Evolutionary conservation across 2,113 vertebrate genomes (phyloP).

Genomic region (Salvelinus alpinus): DNA sequence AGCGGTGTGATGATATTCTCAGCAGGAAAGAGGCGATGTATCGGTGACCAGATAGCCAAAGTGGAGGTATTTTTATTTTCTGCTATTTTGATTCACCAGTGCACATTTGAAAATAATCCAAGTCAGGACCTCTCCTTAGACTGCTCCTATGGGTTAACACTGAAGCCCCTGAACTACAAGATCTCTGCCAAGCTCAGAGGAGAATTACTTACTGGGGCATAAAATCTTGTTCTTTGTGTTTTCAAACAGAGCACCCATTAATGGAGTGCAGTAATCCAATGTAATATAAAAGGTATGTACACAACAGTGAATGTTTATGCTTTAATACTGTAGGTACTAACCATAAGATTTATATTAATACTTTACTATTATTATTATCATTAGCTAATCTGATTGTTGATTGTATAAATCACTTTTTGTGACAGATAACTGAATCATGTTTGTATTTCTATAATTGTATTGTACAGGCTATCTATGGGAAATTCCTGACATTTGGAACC

Average conservation of each 20-base stretch:
- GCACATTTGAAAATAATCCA: slow-evolving; percentile 73
- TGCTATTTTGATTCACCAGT: slow-evolving; percentile 80
- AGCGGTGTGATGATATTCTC: slow-evolving; percentile 83
- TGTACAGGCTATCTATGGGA: background rate
- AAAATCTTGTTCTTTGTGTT: slow-evolving; percentile 5
- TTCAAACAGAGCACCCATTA: slow-evolving; percentile 1
- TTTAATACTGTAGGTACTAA: background rate
- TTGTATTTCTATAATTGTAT: background rate
- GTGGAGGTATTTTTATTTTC: slow-evolving; percentile 80
- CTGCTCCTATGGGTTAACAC: slow-evolving; percentile 74
- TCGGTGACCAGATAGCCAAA: slow-evolving; percentile 81
- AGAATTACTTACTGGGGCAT: slow-evolving; percentile 30
- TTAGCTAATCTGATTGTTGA: background rate
- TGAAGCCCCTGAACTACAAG: slow-evolving; percentile 76
- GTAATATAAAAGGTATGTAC: slow-evolving; percentile 38
- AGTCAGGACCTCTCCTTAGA: slow-evolving; percentile 67
- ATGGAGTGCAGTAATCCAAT: background rate
- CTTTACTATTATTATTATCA: background rate
- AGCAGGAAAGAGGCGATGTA: slow-evolving; percentile 78
- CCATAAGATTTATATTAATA: background rate
- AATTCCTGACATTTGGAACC: slow-evolving; percentile 14
- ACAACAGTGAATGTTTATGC: slow-evolving; percentile 14
- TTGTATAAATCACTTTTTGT: background rate
- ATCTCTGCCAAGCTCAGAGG: slow-evolving; percentile 68
- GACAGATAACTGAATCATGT: background rate